phyloP scores from a whole-genome alignment of 2,113 vertebrate species.

The Plecotus auritus region DNA sequence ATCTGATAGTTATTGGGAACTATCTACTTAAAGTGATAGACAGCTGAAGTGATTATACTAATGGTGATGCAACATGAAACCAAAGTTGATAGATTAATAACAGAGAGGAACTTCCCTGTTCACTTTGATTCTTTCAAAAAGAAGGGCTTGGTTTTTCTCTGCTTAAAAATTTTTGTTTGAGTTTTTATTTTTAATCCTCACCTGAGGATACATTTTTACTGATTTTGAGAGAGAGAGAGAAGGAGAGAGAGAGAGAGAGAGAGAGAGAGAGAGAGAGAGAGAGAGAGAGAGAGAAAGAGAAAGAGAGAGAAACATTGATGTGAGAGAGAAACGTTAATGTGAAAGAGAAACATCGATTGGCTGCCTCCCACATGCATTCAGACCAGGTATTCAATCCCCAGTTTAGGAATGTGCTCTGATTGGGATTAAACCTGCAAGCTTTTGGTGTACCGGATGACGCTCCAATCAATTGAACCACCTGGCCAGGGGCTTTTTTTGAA shows the following conservation, averaged over 20 bases:
- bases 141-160: slow-evolving; percentile 54
- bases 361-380: neutral
- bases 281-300: too few relatives aligned
- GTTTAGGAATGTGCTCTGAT: too few relatives aligned
- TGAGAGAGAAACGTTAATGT: neutral
- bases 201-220: neutral
- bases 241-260: neutral
- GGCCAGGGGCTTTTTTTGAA: neutral
- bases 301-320: too few relatives aligned
- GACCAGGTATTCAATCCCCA: neutral
- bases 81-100: slow-evolving; percentile 73
- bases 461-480: neutral
- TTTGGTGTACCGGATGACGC: neutral
- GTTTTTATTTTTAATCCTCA: neutral
- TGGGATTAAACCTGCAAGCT: neutral
- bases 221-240: neutral
- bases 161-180: slow-evolving; percentile 13
- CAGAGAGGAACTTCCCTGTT: slow-evolving; percentile 54
- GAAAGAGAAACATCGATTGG: neutral
- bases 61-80: slow-evolving; percentile 74
- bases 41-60: slow-evolving; percentile 76
- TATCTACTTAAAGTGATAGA: slow-evolving; percentile 72
- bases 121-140: slow-evolving; percentile 64
- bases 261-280: too few relatives aligned
- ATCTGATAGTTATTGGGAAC: slow-evolving; percentile 72